A percentile compares a stretch with the other conserved stretches of the same genome.
Evolutionary conservation across 2,113 vertebrate species (phyloP).

Genomic region (Xyliphius kryptos): DNA sequence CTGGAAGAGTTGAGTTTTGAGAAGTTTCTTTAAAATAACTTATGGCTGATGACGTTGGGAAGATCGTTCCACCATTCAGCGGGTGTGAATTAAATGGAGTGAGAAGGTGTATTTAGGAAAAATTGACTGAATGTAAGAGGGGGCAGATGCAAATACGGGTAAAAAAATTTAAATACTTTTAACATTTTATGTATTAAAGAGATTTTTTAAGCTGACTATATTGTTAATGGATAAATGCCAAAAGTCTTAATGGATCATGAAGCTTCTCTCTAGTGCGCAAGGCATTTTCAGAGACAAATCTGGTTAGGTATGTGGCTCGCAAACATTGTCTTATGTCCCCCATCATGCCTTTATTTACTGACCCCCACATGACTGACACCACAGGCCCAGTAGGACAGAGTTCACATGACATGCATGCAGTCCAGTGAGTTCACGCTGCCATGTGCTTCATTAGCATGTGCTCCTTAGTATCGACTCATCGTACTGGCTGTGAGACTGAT

Average conservation of each 20-base stretch:
- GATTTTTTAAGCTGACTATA: too few species aligned
- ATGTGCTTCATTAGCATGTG: not conserved
- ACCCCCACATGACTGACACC: constrained; percentile 10
- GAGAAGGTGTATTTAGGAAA: too few species aligned
- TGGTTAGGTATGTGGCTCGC: not conserved
- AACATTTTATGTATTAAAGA: too few species aligned
- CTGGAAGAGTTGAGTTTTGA: too few species aligned
- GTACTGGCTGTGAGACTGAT: not conserved
- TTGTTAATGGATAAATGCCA: not conserved
- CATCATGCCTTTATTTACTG: constrained; percentile 5
- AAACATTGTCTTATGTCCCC: constrained; percentile 2
- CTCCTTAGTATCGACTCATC: constrained; percentile 3
- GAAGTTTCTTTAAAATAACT: too few species aligned
- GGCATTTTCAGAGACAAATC: not conserved
- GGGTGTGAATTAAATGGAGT: too few species aligned
- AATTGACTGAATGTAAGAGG: too few species aligned
- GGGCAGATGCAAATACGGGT: too few species aligned
- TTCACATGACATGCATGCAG: constrained; percentile 4
- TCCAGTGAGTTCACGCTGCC: not conserved
- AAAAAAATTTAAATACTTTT: too few species aligned
- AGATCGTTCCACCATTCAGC: too few species aligned
- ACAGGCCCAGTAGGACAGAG: constrained; percentile 6
- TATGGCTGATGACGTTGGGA: too few species aligned
- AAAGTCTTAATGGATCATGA: not conserved
- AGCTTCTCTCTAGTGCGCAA: not conserved